phyloP scores from a whole-genome alignment of 2,797 vertebrate genomes.

The Microctenopoma lineatum region DNA sequence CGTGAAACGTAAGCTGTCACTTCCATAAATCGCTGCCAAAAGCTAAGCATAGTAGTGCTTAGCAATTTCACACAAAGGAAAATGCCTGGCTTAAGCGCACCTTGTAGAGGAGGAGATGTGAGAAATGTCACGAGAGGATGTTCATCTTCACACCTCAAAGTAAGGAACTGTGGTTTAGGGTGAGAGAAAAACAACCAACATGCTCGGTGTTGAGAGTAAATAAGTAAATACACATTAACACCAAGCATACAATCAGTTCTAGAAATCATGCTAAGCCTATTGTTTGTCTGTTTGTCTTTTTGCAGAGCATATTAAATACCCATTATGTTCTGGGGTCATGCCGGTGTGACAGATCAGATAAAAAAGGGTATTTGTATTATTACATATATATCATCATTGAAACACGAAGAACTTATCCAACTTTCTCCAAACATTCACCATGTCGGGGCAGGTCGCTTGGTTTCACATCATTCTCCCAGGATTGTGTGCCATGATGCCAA shows the following conservation, averaged over 20 bases:
- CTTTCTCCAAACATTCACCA: too few species aligned
- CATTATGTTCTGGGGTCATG: neutral
- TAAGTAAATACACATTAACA: neutral
- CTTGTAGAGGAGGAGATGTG: slow-evolving; percentile 9
- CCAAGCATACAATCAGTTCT: neutral
- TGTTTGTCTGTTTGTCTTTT: neutral
- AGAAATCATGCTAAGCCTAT: neutral
- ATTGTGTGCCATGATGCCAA: slow-evolving; percentile 18
- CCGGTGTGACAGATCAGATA: too few species aligned
- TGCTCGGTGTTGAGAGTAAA: neutral
- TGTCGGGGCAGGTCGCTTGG: too few species aligned
- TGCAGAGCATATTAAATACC: neutral
- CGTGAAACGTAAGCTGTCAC: slow-evolving; percentile 69
- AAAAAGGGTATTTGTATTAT: neutral
- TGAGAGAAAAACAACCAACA: neutral
- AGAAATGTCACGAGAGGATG: slow-evolving; percentile 32
- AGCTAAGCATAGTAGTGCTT: slow-evolving; percentile 35
- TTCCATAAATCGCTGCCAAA: slow-evolving; percentile 55
- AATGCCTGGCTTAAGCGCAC: slow-evolving; percentile 2
- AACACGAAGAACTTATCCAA: too few species aligned
- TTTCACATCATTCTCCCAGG: too few species aligned
- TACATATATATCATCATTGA: too few species aligned
- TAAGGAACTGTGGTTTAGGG: neutral
- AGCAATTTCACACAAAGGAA: neutral
- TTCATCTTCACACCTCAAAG: slow-evolving; percentile 14